Percentiles rank a stretch among this genome's conserved stretches.
Conservation (phyloP, 2,113 vertebrate species). For the Aplodontia rufa region DNA sequence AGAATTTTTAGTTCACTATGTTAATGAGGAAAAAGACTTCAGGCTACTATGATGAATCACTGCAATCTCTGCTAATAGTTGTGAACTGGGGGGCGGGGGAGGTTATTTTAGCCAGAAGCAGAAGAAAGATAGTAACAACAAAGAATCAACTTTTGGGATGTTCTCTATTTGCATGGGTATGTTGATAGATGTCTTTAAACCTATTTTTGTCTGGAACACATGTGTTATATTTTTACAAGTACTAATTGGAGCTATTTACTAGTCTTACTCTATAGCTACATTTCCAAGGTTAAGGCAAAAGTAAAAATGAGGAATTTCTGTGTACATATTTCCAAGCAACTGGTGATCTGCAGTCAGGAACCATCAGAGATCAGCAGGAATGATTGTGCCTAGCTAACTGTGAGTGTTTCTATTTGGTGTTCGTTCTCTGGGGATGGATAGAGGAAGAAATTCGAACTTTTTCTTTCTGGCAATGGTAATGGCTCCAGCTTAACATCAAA, state of each 20-base stretch:
- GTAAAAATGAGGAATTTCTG: constrained; percentile 6
- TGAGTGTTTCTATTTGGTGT: constrained; percentile 23
- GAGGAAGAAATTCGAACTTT: constrained; percentile 59
- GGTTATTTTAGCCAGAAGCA: not conserved
- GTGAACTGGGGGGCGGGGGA: not conserved
- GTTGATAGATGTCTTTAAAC: not conserved
- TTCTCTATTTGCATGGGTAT: not conserved
- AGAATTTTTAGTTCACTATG: too few species aligned
- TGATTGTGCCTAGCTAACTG: not conserved
- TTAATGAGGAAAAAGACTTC: not conserved
- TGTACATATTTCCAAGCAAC: constrained; percentile 24
- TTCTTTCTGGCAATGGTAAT: constrained; percentile 26
- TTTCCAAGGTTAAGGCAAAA: constrained; percentile 37
- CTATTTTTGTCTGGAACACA: not conserved
- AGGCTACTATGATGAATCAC: not conserved
- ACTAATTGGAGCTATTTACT: not conserved
- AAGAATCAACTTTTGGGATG: not conserved
- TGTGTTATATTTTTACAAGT: not conserved
- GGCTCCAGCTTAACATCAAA: constrained; percentile 64
- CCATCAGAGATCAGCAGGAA: not conserved
- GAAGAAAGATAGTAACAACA: not conserved
- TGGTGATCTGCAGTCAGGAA: not conserved
- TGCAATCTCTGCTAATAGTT: not conserved
- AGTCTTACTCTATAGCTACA: not conserved
- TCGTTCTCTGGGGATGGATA: constrained; percentile 26